Evolutionary conservation across 2,113 vertebrate species (phyloP), one percentile per base, ranked within the genome.

Genomic region (Cyanistes caeruleus): DNA sequence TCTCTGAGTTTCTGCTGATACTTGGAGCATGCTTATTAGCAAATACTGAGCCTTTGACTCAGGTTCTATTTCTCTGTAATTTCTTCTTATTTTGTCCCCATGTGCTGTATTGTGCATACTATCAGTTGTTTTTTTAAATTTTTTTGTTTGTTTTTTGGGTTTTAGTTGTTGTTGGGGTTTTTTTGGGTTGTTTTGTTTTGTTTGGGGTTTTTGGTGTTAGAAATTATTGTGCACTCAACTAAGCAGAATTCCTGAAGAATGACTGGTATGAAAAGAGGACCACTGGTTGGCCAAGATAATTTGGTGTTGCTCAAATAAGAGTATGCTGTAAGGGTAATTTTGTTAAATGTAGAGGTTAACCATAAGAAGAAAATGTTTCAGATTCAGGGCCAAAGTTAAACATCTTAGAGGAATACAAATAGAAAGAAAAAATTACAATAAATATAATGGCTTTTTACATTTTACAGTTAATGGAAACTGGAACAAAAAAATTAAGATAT

Each of bases 371-470:
- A 73, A 1, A 2, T 1, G 44, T 81, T 89, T 69, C 55, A 84
- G 19, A 62, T 65, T 86, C 63, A 52, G 15, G 4, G 23, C 3
- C 63, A 60, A 72, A 59, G 25, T 53, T 85, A 65, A 48, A 87
- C 1, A 1, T 33, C 21, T 39, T 44, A 33, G 9, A 79, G n/a
- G 0, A 3, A 48, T 27, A 10, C 12, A 39, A 67, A 53, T 8
- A 86, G 9, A 75, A 88, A 86, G 2, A 13, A 87, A 63, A 89
- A 55, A 39, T 39, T 16, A 44, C 8, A 25, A 37, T 10, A 64
- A 73, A 53, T 53, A 37, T 13, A 64, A 48, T 30, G 4, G 1
- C 1, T 55, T 53, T 25, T 60, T 58, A 5, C 2, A 43, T 75
- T 88, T 63, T 46, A 59, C 17, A 76, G 17, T 3, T 8, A 68